Conservation (phyloP, 2,113 vertebrate genomes). For the Urocitellus parryii region DNA sequence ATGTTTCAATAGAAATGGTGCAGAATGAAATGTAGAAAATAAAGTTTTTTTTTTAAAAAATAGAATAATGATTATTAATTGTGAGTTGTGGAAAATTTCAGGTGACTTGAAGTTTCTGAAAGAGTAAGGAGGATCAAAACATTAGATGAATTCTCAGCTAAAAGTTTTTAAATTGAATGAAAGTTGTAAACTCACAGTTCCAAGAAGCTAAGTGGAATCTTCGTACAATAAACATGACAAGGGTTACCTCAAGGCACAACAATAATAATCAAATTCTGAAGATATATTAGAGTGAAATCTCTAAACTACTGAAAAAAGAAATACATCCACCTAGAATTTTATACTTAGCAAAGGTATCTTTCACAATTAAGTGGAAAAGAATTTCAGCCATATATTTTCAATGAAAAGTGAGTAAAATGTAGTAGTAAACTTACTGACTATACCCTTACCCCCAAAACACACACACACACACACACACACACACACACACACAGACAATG, state of each 20-base stretch:
- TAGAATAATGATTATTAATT: background rate
- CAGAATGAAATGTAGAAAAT: background rate
- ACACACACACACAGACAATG: background rate
- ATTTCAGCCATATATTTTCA: background rate
- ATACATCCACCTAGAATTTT: background rate
- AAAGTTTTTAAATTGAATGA: background rate
- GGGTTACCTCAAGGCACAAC: background rate
- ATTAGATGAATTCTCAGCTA: background rate
- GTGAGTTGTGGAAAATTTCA: background rate
- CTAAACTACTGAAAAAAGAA: background rate
- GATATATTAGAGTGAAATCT: background rate
- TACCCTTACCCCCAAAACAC: no score
- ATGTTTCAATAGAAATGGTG: background rate
- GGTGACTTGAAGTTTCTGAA: background rate
- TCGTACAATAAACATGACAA: background rate
- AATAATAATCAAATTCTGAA: background rate
- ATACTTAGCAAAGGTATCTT: background rate
- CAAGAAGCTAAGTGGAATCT: background rate
- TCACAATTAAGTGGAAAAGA: background rate
- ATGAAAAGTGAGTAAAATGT: conserved; percentile 17
- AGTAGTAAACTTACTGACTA: background rate
- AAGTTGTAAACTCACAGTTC: background rate
- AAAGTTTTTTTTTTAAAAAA: background rate
- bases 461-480: no score
- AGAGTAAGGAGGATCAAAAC: background rate